Percentiles rank a stretch among this genome's conserved stretches.
Conservation (phyloP, 2,113 vertebrate genomes). For the Hypocryptadius cinnamomeus region DNA sequence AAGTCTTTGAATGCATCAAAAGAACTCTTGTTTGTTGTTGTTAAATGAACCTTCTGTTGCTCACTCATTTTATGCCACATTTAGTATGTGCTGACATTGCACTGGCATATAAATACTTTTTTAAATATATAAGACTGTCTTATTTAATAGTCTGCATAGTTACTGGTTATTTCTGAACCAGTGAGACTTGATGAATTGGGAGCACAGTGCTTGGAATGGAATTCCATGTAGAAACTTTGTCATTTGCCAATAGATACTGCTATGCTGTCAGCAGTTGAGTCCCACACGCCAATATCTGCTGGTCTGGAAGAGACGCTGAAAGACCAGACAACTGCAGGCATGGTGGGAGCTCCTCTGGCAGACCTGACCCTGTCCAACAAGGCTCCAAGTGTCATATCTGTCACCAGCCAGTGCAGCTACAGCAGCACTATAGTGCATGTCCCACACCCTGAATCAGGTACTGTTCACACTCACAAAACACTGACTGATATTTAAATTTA, state of each 20-base stretch:
- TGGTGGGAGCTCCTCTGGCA: conserved; percentile 67
- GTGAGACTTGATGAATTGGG: neutral
- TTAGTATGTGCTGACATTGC: neutral
- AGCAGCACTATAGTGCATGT: conserved; percentile 81
- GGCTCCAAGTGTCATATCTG: conserved; percentile 80
- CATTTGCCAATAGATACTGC: conserved; percentile 42
- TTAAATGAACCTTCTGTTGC: neutral
- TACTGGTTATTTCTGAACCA: neutral
- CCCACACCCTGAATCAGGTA: conserved; percentile 83
- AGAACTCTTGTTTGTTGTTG: neutral
- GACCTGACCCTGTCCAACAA: conserved; percentile 75
- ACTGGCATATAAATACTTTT: neutral
- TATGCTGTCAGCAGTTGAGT: conserved; percentile 8
- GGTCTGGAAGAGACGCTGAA: neutral
- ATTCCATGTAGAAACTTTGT: neutral
- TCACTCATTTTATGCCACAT: neutral
- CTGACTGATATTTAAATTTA: neutral
- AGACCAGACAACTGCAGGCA: conserved; percentile 19
- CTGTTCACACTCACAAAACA: neutral
- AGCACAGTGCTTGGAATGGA: neutral
- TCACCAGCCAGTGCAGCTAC: conserved; percentile 84
- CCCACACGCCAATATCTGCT: conserved; percentile 58
- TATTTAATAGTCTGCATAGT: neutral
- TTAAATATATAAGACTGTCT: neutral
- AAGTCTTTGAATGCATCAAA: neutral